Evolutionary conservation across 2,888 invertebrate genomes (phyloP).

Genomic region (Coelinius sp.): DNA sequence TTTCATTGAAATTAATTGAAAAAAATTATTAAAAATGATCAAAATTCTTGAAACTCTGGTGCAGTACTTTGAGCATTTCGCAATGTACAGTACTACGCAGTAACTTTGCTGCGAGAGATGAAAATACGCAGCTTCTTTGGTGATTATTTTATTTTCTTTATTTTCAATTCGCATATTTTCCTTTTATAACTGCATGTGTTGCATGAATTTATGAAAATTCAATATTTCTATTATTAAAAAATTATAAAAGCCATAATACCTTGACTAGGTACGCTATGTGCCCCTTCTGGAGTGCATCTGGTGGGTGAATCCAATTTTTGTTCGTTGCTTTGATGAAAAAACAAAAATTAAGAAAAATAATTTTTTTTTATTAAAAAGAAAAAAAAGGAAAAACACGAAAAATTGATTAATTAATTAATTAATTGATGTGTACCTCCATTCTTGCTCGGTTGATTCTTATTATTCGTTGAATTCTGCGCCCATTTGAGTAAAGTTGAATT

Average conservation of each 20-base stretch:
- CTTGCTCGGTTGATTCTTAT: conserved; percentile 69
- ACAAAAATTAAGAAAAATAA: not conserved
- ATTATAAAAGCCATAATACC: conserved; percentile 72
- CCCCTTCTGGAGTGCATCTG: conserved; percentile 93
- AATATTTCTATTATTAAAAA: not conserved
- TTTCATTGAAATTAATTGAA: too few relatives aligned
- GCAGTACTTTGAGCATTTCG: too few relatives aligned
- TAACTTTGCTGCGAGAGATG: too few relatives aligned
- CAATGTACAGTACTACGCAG: too few relatives aligned
- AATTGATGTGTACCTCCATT: conserved; percentile 61
- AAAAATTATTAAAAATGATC: too few relatives aligned
- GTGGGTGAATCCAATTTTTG: conserved; percentile 93
- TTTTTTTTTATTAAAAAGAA: too few relatives aligned
- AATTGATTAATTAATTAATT: not conserved
- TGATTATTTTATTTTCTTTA: too few relatives aligned
- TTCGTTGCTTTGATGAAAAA: conserved; percentile 67
- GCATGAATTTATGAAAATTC: too few relatives aligned
- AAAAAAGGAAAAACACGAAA: not conserved
- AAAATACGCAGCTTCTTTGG: too few relatives aligned
- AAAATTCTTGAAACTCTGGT: not conserved
- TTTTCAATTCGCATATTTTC: too few relatives aligned
- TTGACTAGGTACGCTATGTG: conserved; percentile 98
- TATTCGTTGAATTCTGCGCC: conserved; percentile 74
- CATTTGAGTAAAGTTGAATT: conserved; percentile 75
- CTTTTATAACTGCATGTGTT: too few relatives aligned